Evolutionary conservation across 2,113 vertebrate genomes (phyloP), one percentile per base, ranked within the genome.

Genomic region (Sapajus apella): DNA sequence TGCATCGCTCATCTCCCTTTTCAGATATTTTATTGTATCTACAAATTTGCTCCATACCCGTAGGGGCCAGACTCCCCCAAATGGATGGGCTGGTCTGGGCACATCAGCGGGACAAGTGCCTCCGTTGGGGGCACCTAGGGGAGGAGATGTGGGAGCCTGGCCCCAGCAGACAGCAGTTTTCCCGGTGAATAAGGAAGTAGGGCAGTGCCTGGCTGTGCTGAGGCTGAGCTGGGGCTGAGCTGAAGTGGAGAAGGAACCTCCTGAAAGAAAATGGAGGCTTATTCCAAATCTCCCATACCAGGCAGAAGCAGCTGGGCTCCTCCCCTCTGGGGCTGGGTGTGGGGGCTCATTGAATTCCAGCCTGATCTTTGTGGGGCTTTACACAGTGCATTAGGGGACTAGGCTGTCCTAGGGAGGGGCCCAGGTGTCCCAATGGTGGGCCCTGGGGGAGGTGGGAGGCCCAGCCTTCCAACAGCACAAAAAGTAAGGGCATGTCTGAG

Each of bases 111-210:
- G 70, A 37, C 21, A 3, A 20, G 70, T 12, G 58, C 55, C 8
- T 0, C 1, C 21, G 8, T 8, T 2, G 2, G 17, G 43, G 40
- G 5, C 0, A 2, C 20, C 23, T 37, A 35, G 35, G 52, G n/a
- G 32, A 52, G 82, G 82, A 23, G 52, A 45, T 6, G 0, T 17
- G 17, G 2, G 47, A 37, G 58, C 13, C 2, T 0, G 14, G 6
- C 9, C 72, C 32, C 37, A 13, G 37, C 18, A 56, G 30, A 43
- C 3, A 35, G 13, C 37, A 1, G 27, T 23, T 32, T 35, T 21
- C 66, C 68, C 8, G 0, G 17, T 14, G 64, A 61, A 12, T 52
- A 25, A 20, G 13, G 18, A 50, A 32, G 43, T 3, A 47, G 8
- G 21, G 45, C 16, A 21, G 50, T 9, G 18, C 43, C 18, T 1